Evolutionary conservation across 1,140 invertebrate genomes (phyloP).

Genomic region (Dysdera silvatica): DNA sequence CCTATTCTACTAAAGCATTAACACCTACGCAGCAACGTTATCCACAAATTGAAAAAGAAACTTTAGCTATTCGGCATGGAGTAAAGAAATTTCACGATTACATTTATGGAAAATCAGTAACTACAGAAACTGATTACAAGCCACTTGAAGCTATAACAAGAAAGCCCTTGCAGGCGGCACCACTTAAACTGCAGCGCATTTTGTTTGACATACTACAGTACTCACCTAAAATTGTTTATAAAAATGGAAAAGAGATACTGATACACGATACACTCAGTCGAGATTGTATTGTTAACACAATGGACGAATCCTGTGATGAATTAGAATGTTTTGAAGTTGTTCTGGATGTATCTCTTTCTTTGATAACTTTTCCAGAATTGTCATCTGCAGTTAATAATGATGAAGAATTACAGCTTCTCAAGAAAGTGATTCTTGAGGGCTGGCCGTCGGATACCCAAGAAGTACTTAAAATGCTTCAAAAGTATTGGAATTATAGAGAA

Average conservation of each 20-base stretch:
- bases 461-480: neutral
- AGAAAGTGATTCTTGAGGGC: neutral
- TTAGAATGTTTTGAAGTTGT: neutral
- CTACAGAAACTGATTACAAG: constrained; percentile 27
- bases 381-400: neutral
- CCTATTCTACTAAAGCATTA: constrained; percentile 42
- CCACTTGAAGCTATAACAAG: constrained; percentile 31
- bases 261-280: constrained; percentile 14
- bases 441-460: neutral
- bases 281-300: no score
- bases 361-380: neutral
- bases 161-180: constrained; percentile 32
- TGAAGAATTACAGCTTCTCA: neutral
- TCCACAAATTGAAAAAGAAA: constrained; percentile 46
- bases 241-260: constrained; percentile 14
- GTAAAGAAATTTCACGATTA: constrained; percentile 38
- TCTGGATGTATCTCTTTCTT: neutral
- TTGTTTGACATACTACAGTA: constrained; percentile 31
- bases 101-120: neutral
- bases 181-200: constrained; percentile 33
- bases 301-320: neutral
- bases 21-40: constrained; percentile 41
- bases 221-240: constrained; percentile 21
- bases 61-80: constrained; percentile 40
- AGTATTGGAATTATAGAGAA: constrained; percentile 3